Evolutionary conservation across 2,113 vertebrate genomes (phyloP).

Genomic region (Pithys albifrons): DNA sequence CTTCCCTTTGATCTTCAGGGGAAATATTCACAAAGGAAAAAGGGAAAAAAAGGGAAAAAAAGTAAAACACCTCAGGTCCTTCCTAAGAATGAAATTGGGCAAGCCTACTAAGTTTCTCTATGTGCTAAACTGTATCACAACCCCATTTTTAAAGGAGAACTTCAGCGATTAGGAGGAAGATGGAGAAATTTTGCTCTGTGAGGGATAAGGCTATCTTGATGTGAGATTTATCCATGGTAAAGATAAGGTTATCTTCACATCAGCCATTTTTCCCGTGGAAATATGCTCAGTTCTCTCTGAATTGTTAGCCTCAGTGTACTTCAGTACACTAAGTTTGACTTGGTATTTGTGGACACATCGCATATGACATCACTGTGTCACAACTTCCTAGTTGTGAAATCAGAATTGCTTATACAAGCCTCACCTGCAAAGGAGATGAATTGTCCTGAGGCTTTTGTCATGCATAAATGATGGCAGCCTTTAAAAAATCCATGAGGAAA

Average conservation of each 20-base stretch:
- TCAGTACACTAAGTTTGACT: neutral
- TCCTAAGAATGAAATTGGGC: neutral
- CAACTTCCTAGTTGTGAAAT: neutral
- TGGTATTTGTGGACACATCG: neutral
- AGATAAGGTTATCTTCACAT: neutral
- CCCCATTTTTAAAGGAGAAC: neutral
- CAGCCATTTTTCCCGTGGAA: neutral
- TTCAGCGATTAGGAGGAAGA: neutral
- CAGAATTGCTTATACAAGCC: neutral
- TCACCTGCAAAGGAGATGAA: neutral
- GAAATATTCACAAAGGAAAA: neutral
- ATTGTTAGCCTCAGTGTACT: neutral
- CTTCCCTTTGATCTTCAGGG: neutral
- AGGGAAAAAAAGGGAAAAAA: accelerated
- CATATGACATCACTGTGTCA: neutral
- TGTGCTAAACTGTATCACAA: neutral
- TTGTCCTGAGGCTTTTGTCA: neutral
- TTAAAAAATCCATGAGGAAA: neutral
- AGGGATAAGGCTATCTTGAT: neutral
- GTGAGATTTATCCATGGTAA: neutral
- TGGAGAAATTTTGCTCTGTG: neutral
- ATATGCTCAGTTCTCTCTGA: neutral
- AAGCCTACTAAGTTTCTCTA: neutral
- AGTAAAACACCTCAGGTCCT: neutral
- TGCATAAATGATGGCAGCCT: neutral